Evolutionary conservation across 2,113 vertebrate species (phyloP), one percentile per base, ranked within the genome.

Genomic region (Corvus moneduloides): DNA sequence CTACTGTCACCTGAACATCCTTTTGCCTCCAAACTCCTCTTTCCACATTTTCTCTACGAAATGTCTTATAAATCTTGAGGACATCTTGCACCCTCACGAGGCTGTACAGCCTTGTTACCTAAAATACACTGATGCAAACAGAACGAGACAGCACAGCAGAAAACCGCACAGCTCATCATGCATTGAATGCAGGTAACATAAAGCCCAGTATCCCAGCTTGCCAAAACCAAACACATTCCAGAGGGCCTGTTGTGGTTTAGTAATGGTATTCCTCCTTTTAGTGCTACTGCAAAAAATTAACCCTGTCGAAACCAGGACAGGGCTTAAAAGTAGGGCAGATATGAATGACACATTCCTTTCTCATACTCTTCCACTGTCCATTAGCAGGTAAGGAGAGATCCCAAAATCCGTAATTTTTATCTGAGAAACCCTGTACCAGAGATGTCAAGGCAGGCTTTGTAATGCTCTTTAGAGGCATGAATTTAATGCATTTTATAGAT

Each of bases 371-470:
- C 16, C 35, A 59, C 16, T 22, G 33, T 10, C 26, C 39, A 59
- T 32, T 13, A 80, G 35, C 41, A 66, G 19, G 16, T 44, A 51
- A 55, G 63, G 82, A 58, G 72, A 37, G 10, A 81, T 51, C 33
- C 16, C 5, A 12, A 43, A 73, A 24, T n/a, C 18, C 0, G 0
- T 41, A 19, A 24, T 18, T 46, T n/a, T 58, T 32, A 63, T 22
- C 28, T 72, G 39, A 46, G 26, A 72, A 84, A 72, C 27, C 13
- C 11, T 22, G 27, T 35, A 39, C 33, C 49, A 14, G 35, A 14
- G 35, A 46, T 43, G 9, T 21, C 54, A 67, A 54, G 43, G 27
- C 41, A 55, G 26, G 32, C 22, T 77, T 49, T 64, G 26, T 41
- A 81, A 78, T 2, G 13, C 8, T 78, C n/a, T 66, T 85, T 37